Base-by-base conservation (phyloP, 1,140 invertebrate genomes). In the Drosophila sp. region DNA sequence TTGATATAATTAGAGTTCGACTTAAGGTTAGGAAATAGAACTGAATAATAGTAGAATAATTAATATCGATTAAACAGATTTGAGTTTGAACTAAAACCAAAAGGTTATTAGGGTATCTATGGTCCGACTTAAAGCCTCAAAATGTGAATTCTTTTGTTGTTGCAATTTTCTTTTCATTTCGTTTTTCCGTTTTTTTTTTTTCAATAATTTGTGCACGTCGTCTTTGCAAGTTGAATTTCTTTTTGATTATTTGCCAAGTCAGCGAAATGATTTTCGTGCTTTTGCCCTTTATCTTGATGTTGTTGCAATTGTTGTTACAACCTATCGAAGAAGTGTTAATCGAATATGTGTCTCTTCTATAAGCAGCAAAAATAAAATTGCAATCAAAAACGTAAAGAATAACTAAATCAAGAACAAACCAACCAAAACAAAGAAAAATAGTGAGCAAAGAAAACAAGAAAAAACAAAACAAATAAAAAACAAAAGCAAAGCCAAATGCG, bases 161-260 rank as follows among this genome's bases (percentile, higher is more conserved):
- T 70, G 73, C 73, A 66, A 70, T 70, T 76, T 76, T 73, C 60
- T 70, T 75, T 57, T 64, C 63, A 61, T 40, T 70, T 11, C 61
- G 62, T 54, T 58, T 66, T 40, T 66, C 50, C 54, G 38, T 50
- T 60, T 66, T 68, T 66, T 50, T 81, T 73, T 64, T 85, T 87
- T 89, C 76, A 83, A 83, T 86, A 86, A 79, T 79, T 87, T 75
- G 75, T 83, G 71, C 69, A 87, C 82, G 83, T 87, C 84, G 44
- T 27, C 23, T 27, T 86, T 80, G 76, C 66, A 70, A 77, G 54
- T 79, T 79, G 80, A 79, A 82, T 83, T 83, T 82, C 75, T 87
- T 82, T 17, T 87, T 72, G 71, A 87, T 86, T 79, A 72, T 74
- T 87, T 82, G 83, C 80, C 75, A 87, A 87, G 65, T 82, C 82